Evolutionary conservation across 2,113 vertebrate species (phyloP).

Genomic region (Cisticola juncidis): DNA sequence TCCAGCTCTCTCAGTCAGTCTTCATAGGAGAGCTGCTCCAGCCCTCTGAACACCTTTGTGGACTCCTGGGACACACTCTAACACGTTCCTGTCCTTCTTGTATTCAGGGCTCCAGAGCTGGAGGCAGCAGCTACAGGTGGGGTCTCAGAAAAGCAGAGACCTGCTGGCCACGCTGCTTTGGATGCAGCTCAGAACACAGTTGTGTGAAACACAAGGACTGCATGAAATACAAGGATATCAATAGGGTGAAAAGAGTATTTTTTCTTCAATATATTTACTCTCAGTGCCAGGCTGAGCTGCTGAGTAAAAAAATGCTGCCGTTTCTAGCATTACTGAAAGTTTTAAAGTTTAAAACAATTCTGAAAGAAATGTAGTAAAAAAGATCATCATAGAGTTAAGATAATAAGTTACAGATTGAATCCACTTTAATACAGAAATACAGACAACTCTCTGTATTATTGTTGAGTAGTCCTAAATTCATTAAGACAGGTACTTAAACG

Average conservation of each 20-base stretch:
- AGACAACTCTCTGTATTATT: neutral
- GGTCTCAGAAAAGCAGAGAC: neutral
- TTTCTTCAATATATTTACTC: neutral
- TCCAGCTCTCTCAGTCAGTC: neutral
- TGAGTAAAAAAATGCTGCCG: neutral
- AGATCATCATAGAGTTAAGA: neutral
- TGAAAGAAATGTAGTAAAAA: neutral
- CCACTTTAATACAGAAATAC: neutral
- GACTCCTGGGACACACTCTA: neutral
- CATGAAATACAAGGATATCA: neutral
- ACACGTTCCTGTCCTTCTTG: rapidly evolving
- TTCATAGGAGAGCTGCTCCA: neutral
- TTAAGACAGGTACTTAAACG: neutral
- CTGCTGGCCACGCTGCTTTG: neutral
- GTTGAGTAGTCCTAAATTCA: neutral
- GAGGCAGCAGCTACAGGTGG: neutral
- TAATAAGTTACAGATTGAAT: neutral
- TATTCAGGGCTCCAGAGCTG: neutral
- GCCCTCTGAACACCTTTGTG: neutral
- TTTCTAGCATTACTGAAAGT: neutral
- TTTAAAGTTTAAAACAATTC: neutral
- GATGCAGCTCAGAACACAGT: neutral
- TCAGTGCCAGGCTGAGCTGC: neutral
- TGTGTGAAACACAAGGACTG: neutral
- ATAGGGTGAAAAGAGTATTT: neutral